Percentiles rank a stretch among this genome's conserved stretches.
These are phyloP conservation scores for Amphiprion clarkii DNA, from an alignment of 2,797 vertebrate genomes.

Conservation along the genomic window DNA sequence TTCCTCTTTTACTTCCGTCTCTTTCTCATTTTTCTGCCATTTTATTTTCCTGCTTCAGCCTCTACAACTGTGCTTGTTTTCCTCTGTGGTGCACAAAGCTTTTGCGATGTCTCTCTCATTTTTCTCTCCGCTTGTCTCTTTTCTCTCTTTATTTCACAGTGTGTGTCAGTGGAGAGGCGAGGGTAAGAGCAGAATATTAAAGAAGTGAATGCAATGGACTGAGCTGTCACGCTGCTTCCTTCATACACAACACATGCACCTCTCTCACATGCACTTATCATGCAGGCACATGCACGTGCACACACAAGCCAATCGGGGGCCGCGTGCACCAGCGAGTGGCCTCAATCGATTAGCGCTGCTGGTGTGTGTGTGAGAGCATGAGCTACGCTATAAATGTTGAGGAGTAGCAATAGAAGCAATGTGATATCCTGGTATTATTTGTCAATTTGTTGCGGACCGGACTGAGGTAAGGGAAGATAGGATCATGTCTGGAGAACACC, in stretches of 20 bases:
- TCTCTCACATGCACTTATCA: slow-evolving; percentile 16
- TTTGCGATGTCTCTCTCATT: slow-evolving; percentile 53
- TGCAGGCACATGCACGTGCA: background rate
- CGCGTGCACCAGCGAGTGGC: slow-evolving; percentile 51
- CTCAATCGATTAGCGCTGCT: slow-evolving; percentile 69
- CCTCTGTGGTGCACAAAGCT: slow-evolving; percentile 31
- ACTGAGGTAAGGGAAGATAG: slow-evolving; percentile 67
- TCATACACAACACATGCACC: slow-evolving; percentile 9
- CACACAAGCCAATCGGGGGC: slow-evolving; percentile 35
- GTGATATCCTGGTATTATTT: slow-evolving; percentile 81
- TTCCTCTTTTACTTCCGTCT: background rate
- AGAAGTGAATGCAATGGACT: slow-evolving; percentile 46
- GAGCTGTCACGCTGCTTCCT: slow-evolving; percentile 27
- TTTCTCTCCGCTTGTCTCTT: slow-evolving; percentile 47
- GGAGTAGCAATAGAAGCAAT: slow-evolving; percentile 64
- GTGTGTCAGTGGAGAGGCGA: slow-evolving; percentile 41
- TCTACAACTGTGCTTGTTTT: background rate
- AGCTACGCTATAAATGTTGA: slow-evolving; percentile 53
- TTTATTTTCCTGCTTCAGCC: slow-evolving; percentile 7
- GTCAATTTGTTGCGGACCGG: slow-evolving; percentile 72
- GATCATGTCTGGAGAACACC: slow-evolving; percentile 79
- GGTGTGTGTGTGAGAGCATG: background rate
- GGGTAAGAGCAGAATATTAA: slow-evolving; percentile 60
- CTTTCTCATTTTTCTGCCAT: slow-evolving; percentile 4
- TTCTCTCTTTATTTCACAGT: slow-evolving; percentile 63